Conservation (phyloP, 1,140 invertebrate genomes). For the Tyrophagus putrescentiae region DNA sequence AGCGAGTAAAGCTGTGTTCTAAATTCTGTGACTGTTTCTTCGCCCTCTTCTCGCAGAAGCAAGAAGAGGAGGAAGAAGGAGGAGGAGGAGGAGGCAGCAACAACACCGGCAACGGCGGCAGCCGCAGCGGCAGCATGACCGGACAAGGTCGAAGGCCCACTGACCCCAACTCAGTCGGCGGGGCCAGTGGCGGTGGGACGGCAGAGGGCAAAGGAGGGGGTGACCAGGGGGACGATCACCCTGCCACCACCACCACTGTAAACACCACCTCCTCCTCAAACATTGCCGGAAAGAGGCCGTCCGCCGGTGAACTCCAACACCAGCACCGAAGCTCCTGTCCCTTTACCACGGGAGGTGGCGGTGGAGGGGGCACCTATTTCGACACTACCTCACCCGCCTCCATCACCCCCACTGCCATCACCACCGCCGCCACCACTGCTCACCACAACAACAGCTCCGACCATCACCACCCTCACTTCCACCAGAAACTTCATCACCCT, state of each 20-base stretch:
- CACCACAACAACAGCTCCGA: too few species aligned
- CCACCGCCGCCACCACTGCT: neutral
- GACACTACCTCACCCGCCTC: neutral
- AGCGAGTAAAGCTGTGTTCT: conserved; percentile 15
- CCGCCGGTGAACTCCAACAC: too few species aligned
- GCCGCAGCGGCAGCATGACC: conserved; percentile 6
- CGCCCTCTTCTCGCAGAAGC: conserved; percentile 18
- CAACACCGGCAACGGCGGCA: neutral
- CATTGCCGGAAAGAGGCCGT: too few species aligned
- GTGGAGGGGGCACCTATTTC: neutral
- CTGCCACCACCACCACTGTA: neutral
- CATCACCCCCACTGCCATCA: conserved; percentile 7
- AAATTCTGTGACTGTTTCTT: conserved; percentile 20
- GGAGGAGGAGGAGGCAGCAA: neutral
- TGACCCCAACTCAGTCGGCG: conserved; percentile 5
- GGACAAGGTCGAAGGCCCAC: conserved; percentile 7
- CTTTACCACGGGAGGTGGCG: neutral
- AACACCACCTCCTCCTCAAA: neutral
- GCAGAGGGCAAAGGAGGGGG: neutral
- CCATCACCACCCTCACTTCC: neutral
- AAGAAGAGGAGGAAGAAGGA: conserved; percentile 13
- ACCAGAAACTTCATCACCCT: too few species aligned
- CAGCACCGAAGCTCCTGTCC: too few species aligned
- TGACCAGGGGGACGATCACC: neutral
- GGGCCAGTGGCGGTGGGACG: neutral